Percentiles rank a stretch among this genome's conserved stretches.
Conservation (phyloP, 2,797 vertebrate species). For the Aplochiton taeniatus region DNA sequence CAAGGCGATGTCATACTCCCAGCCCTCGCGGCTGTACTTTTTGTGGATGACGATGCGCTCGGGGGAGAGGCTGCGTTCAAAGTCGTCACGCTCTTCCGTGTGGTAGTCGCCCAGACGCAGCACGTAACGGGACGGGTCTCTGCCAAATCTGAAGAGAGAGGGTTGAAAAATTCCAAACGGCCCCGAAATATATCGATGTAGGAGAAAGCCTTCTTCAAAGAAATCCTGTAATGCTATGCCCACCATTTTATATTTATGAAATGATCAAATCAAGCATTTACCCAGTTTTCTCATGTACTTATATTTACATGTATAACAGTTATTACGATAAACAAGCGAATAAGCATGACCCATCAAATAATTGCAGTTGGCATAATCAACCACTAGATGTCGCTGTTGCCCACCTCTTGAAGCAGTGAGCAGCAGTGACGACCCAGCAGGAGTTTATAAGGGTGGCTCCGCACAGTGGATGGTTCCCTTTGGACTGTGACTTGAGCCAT, state of each 20-base stretch:
- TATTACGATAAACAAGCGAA: too few relatives aligned
- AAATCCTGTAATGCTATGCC: too few relatives aligned
- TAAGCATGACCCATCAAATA: too few relatives aligned
- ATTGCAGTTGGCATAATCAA: not conserved
- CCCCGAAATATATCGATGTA: not conserved
- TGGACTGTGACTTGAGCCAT: constrained; percentile 78
- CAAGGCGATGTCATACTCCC: constrained; percentile 87
- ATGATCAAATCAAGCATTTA: too few relatives aligned
- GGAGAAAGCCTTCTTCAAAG: too few relatives aligned
- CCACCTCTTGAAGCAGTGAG: constrained; percentile 91
- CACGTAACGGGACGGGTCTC: constrained; percentile 78
- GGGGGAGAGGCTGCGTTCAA: constrained; percentile 80
- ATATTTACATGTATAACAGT: too few relatives aligned
- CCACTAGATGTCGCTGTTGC: constrained; percentile 44
- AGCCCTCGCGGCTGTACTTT: constrained; percentile 81
- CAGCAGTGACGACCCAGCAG: constrained; percentile 88
- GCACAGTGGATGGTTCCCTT: constrained; percentile 81
- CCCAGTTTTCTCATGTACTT: too few relatives aligned
- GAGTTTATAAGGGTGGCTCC: constrained; percentile 84
- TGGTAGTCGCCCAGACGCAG: constrained; percentile 86
- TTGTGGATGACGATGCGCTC: constrained; percentile 81
- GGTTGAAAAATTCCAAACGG: not conserved
- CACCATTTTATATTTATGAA: too few relatives aligned
- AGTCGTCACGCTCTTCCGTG: constrained; percentile 82
- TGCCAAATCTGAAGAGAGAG: constrained; percentile 71